A percentile compares a stretch with the other conserved stretches of the same genome.
Conservation (phyloP, 2,888 invertebrate genomes). For the Sepiola atlantica region DNA sequence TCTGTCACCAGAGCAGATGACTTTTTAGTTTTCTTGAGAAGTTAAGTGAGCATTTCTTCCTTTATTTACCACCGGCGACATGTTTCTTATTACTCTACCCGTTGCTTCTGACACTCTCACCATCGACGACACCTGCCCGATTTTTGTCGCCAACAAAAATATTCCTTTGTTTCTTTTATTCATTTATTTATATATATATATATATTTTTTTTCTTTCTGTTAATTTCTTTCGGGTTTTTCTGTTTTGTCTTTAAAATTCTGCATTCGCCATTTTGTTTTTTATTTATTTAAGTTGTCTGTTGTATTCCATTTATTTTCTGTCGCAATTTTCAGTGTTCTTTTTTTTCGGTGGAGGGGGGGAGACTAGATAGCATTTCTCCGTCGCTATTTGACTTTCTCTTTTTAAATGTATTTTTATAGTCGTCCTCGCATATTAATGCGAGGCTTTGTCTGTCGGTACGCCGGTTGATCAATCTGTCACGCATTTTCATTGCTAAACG, state of each 20-base stretch:
- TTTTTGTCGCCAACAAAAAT: background rate
- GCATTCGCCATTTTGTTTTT: no score
- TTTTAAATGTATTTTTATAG: background rate
- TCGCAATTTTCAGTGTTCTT: background rate
- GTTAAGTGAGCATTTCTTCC: background rate
- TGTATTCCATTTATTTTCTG: background rate
- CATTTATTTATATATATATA: no score
- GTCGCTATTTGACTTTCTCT: background rate
- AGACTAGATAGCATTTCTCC: no score
- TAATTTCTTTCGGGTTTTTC: no score
- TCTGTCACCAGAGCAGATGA: background rate
- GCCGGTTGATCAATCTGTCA: no score
- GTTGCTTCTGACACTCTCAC: background rate
- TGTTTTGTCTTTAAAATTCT: no score
- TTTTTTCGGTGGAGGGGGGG: no score
- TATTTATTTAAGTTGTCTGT: background rate
- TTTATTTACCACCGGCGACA: background rate
- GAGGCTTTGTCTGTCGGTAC: no score
- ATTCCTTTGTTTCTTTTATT: background rate
- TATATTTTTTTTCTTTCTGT: no score
- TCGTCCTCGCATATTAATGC: no score
- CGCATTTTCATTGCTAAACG: no score
- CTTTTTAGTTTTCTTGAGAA: background rate
- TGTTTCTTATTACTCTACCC: background rate
- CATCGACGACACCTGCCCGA: background rate